Conservation (phyloP, 2,113 vertebrate genomes). For the Brachirus orientalis region DNA sequence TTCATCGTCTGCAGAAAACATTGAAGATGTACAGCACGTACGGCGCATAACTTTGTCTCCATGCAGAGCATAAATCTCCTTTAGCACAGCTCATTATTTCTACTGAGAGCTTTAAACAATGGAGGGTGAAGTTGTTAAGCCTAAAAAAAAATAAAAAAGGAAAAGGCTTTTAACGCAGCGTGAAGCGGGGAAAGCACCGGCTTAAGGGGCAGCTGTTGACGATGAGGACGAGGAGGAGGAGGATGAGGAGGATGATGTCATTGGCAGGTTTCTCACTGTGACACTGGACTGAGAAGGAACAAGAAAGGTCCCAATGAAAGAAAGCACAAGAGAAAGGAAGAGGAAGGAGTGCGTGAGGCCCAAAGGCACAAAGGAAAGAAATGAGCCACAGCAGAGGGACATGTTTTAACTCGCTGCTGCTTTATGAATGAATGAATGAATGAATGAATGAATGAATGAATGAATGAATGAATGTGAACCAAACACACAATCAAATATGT, state of each 20-base stretch:
- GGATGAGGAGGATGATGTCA: constrained; percentile 76
- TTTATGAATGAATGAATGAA: too few relatives aligned
- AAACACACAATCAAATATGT: too few relatives aligned
- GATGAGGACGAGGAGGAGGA: background rate
- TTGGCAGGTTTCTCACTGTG: constrained; percentile 58
- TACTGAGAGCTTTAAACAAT: constrained; percentile 56
- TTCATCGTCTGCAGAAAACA: constrained; percentile 36
- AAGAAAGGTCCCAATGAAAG: constrained; percentile 22
- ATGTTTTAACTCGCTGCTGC: too few relatives aligned
- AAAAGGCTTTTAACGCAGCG: constrained; percentile 44
- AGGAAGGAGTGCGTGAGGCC: constrained; percentile 43
- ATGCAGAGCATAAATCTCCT: constrained; percentile 51
- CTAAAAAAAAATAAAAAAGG: constrained; percentile 41
- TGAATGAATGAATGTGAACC: too few relatives aligned
- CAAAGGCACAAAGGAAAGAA: constrained; percentile 12
- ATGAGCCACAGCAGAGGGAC: too few relatives aligned
- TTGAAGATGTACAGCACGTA: constrained; percentile 5
- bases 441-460: too few relatives aligned
- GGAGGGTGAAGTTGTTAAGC: constrained; percentile 40
- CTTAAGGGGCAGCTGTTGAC: constrained; percentile 53
- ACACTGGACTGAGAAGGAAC: constrained; percentile 63
- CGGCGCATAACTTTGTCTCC: constrained; percentile 45
- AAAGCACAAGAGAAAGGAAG: constrained; percentile 48
- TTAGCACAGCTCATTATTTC: constrained; percentile 49
- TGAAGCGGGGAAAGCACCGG: constrained; percentile 30